These are phyloP conservation scores for Meta bourneti DNA, from an alignment of 2,888 invertebrate genomes.

Conservation along the genomic window DNA sequence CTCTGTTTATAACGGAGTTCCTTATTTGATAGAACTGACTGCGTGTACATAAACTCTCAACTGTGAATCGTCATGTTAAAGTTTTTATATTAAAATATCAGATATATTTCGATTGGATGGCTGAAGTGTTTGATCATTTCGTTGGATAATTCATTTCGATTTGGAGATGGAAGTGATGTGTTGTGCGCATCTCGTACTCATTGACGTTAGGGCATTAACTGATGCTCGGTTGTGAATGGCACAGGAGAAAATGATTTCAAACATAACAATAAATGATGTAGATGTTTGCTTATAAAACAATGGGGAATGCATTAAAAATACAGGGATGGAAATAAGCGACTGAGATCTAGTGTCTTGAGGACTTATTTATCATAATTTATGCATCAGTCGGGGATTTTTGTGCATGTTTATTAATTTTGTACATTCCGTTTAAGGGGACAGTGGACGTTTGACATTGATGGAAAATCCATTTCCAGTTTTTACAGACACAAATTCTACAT, in stretches of 20 bases:
- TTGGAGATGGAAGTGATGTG: neutral
- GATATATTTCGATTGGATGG: neutral
- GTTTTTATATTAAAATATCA: neutral
- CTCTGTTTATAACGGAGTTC: neutral
- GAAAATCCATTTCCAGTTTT: neutral
- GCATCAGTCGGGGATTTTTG: too few species aligned
- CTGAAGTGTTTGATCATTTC: neutral
- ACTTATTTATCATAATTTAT: too few species aligned
- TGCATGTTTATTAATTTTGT: neutral
- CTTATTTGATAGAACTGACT: neutral
- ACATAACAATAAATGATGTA: neutral
- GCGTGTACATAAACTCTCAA: neutral
- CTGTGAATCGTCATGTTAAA: neutral
- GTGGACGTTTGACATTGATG: neutral
- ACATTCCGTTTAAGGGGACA: neutral
- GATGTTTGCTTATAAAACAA: neutral
- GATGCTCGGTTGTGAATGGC: neutral
- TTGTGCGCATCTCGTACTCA: neutral
- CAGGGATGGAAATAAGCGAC: neutral
- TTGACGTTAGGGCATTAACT: neutral
- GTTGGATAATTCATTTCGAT: neutral
- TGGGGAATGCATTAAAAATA: neutral
- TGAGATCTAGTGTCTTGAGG: too few species aligned
- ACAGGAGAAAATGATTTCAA: neutral
- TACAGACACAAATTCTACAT: too few species aligned